phyloP scores from a whole-genome alignment of 2,113 vertebrate species.

The Leucopternis melanops region DNA sequence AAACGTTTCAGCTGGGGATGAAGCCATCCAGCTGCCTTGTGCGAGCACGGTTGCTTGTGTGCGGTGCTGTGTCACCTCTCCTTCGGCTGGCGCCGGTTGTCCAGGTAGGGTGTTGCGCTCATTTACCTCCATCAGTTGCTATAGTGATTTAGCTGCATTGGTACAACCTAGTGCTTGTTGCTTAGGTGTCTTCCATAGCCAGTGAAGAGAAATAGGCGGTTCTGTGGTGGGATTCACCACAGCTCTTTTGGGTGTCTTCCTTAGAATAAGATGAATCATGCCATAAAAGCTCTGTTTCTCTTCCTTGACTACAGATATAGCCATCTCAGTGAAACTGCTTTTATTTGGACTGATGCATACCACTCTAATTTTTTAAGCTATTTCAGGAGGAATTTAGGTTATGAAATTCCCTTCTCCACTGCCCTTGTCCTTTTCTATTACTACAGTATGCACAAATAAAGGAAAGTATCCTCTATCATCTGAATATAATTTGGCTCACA shows the following conservation, averaged over 20 bases:
- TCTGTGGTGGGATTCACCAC: neutral
- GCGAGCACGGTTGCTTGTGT: accelerated
- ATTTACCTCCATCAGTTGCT: neutral
- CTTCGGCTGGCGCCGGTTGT: neutral
- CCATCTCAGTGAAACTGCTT: neutral
- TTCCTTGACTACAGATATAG: neutral
- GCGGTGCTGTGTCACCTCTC: neutral
- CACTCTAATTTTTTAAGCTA: neutral
- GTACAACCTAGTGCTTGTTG: neutral
- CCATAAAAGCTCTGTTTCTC: neutral
- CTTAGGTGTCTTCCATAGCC: neutral
- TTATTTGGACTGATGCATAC: neutral
- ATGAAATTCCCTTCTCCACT: neutral
- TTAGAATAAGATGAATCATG: neutral
- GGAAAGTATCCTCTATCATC: neutral
- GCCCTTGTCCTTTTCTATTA: neutral
- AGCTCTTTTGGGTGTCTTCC: neutral
- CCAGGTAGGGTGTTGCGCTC: neutral
- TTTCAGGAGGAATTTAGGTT: neutral
- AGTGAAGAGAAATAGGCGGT: neutral
- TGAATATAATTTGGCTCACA: neutral
- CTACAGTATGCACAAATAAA: neutral
- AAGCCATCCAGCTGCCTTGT: too few relatives aligned
- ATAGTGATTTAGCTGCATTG: neutral
- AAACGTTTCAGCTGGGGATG: too few relatives aligned